These are phyloP conservation scores for Pseudomugil tenellus DNA, from an alignment of 2,797 vertebrate genomes.

Conservation along the genomic window DNA sequence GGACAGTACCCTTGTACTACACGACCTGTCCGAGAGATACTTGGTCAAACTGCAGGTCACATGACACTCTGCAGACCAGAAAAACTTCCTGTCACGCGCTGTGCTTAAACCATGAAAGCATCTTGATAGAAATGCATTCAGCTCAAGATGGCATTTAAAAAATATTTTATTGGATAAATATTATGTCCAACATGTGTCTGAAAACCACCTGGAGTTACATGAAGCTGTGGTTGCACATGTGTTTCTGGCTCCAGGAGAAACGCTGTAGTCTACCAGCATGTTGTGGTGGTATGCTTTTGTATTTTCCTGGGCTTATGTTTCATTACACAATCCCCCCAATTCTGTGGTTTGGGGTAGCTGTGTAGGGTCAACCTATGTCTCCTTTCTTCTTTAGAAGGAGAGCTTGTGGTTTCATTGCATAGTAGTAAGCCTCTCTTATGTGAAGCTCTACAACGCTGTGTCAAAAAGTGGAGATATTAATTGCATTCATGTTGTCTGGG, in stretches of 20 bases:
- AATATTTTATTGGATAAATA: background rate
- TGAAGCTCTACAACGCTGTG: slow-evolving; percentile 44
- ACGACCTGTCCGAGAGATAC: slow-evolving; percentile 38
- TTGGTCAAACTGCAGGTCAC: slow-evolving; percentile 15
- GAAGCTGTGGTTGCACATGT: background rate
- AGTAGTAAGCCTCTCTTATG: slow-evolving; percentile 38
- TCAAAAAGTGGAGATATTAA: slow-evolving; percentile 51
- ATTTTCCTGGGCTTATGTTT: slow-evolving; percentile 35
- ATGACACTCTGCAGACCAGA: background rate
- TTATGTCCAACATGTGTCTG: background rate
- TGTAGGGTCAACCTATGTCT: slow-evolving; percentile 33
- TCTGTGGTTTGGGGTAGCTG: slow-evolving; percentile 47
- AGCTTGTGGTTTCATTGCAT: slow-evolving; percentile 58
- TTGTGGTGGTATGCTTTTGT: slow-evolving; percentile 39
- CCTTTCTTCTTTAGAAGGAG: slow-evolving; percentile 45
- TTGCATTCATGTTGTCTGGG: slow-evolving; percentile 41
- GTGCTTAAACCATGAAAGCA: background rate
- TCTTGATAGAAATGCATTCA: background rate
- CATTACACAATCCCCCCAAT: slow-evolving; percentile 38
- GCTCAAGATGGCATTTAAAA: background rate
- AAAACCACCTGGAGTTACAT: background rate
- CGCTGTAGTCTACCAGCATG: slow-evolving; percentile 2
- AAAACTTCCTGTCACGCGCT: background rate
- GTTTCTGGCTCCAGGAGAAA: background rate
- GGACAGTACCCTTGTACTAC: slow-evolving; percentile 55